Evolutionary conservation across 2,888 invertebrate species (phyloP).

Genomic region (Xanthostigma xanthostigma): DNA sequence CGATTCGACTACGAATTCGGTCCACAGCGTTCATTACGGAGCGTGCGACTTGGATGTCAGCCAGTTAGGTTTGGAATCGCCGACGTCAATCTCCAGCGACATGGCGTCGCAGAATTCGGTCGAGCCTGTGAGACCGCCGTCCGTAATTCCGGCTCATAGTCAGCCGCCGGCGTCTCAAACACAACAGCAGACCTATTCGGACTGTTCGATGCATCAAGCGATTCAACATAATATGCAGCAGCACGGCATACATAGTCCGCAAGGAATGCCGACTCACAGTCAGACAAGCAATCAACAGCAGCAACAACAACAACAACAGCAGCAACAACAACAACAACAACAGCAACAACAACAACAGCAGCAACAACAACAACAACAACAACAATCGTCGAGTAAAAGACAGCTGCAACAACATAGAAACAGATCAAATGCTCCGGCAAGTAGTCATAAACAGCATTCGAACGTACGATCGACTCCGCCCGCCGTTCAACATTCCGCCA

Average conservation of each 20-base stretch:
- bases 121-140: constrained; percentile 41
- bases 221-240: constrained; percentile 31
- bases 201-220: constrained; percentile 63
- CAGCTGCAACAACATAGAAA: constrained; percentile 9
- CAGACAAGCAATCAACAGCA: constrained; percentile 24
- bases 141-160: constrained; percentile 33
- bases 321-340: constrained; percentile 11
- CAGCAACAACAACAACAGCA: constrained; percentile 16
- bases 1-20: constrained; percentile 69
- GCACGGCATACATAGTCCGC: constrained; percentile 31
- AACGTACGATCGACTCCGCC: constrained; percentile 25
- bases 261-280: constrained; percentile 23
- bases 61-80: constrained; percentile 74
- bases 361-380: constrained; percentile 22
- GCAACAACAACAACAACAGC: constrained; percentile 17
- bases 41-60: constrained; percentile 74
- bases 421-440: constrained; percentile 24
- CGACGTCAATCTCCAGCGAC: constrained; percentile 76
- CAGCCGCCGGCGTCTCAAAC: constrained; percentile 17
- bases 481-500: constrained; percentile 17
- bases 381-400: constrained; percentile 15
- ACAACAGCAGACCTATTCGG: constrained; percentile 35
- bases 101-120: constrained; percentile 61
- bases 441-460: constrained; percentile 21
- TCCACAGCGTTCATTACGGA: constrained; percentile 63